Conservation (phyloP, 2,113 vertebrate genomes). For the Dasyurus viverrinus region DNA sequence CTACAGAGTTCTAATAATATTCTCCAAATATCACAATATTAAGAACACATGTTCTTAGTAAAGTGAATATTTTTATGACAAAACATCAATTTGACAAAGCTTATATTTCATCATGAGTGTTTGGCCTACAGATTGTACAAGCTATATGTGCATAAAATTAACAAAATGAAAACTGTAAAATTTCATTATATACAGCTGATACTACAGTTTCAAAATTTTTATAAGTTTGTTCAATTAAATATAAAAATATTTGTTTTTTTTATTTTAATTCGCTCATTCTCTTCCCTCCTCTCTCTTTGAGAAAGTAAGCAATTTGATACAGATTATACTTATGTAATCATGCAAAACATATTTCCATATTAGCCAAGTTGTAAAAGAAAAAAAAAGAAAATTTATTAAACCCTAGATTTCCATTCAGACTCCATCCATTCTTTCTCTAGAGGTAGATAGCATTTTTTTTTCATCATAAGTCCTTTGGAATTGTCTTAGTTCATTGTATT, state of each 20-base stretch:
- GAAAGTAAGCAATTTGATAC: neutral
- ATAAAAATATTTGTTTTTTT: neutral
- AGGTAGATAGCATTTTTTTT: neutral
- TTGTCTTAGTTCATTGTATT: neutral
- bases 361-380: neutral
- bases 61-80: neutral
- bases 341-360: neutral
- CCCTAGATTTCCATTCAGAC: neutral
- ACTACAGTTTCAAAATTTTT: neutral
- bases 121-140: neutral
- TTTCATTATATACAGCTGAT: neutral
- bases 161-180: neutral
- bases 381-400: neutral
- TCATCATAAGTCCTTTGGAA: neutral
- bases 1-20: neutral
- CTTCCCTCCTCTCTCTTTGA: neutral
- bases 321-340: neutral
- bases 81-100: neutral
- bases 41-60: neutral
- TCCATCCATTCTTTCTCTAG: neutral
- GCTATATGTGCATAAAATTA: neutral
- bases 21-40: neutral
- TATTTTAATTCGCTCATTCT: neutral
- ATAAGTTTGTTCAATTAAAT: neutral
- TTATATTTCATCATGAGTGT: neutral